Conservation (phyloP, 2,797 vertebrate genomes). For the Microcaecilia unicolor region DNA sequence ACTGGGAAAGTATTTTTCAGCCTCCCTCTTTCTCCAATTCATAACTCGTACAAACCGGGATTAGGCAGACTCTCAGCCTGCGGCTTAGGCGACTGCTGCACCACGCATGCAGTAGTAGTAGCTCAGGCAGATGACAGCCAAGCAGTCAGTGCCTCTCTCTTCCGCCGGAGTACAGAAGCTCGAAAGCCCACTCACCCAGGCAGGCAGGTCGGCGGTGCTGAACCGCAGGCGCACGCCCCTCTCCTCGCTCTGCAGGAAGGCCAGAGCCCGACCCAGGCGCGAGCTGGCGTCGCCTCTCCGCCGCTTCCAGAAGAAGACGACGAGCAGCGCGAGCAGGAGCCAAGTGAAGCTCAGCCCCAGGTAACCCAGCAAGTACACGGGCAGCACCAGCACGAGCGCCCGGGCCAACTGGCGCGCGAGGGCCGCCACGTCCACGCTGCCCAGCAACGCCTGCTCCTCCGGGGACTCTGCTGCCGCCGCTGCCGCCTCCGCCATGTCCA, state of each 20-base stretch:
- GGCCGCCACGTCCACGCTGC: slow-evolving; percentile 61
- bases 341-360: slow-evolving; percentile 93
- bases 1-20: too few species aligned
- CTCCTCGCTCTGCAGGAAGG: slow-evolving; percentile 82
- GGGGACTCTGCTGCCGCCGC: slow-evolving; percentile 25
- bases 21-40: too few species aligned
- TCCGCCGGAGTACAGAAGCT: too few species aligned
- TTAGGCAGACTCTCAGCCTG: too few species aligned
- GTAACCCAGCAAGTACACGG: slow-evolving; percentile 85
- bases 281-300: slow-evolving; percentile 58
- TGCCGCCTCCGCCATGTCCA: neutral
- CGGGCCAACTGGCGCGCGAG: slow-evolving; percentile 79
- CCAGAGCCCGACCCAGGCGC: slow-evolving; percentile 66
- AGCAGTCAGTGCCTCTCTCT: neutral
- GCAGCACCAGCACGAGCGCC: slow-evolving; percentile 80
- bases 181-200: slow-evolving; percentile 73
- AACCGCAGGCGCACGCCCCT: slow-evolving; percentile 49
- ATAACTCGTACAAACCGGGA: too few species aligned
- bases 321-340: slow-evolving; percentile 77
- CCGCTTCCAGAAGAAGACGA: slow-evolving; percentile 72
- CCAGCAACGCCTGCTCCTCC: slow-evolving; percentile 47
- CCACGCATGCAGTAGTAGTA: neutral
- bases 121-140: neutral
- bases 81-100: too few species aligned
- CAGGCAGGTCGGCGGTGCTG: slow-evolving; percentile 73